These are phyloP conservation scores for Rhaphigaster nebulosa DNA, from an alignment of 2,888 invertebrate genomes.

Conservation along the genomic window DNA sequence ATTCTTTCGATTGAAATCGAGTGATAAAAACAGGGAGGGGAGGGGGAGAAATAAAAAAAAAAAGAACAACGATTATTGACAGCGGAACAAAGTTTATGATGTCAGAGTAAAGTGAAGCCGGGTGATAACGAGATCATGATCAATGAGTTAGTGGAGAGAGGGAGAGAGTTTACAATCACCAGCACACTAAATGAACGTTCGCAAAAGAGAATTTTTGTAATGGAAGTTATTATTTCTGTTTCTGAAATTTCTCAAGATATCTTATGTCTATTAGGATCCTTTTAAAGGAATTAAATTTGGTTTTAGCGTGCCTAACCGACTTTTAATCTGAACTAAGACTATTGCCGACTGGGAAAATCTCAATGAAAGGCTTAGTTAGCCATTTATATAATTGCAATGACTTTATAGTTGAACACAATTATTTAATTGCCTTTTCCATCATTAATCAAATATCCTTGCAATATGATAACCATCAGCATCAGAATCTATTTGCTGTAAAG, in stretches of 20 bases:
- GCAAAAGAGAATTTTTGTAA: neutral
- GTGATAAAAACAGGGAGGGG: no score
- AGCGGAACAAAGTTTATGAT: neutral
- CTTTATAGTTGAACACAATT: neutral
- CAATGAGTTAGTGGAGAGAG: neutral
- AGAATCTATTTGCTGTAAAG: neutral
- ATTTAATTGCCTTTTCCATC: neutral
- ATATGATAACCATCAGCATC: neutral
- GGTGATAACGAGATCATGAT: neutral
- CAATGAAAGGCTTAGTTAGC: neutral
- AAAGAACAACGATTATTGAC: neutral
- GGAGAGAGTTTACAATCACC: neutral
- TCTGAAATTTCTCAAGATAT: neutral
- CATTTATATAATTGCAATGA: neutral
- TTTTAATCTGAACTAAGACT: neutral
- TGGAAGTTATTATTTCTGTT: neutral
- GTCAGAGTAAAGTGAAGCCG: neutral
- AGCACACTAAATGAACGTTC: neutral
- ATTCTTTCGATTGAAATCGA: neutral
- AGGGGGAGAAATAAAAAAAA: neutral
- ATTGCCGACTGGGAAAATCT: neutral
- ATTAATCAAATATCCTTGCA: neutral
- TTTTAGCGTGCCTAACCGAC: neutral
- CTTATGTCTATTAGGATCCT: neutral
- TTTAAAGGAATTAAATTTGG: neutral